Conservation (phyloP, 2,888 invertebrate genomes). For the Euzophera pinguis region DNA sequence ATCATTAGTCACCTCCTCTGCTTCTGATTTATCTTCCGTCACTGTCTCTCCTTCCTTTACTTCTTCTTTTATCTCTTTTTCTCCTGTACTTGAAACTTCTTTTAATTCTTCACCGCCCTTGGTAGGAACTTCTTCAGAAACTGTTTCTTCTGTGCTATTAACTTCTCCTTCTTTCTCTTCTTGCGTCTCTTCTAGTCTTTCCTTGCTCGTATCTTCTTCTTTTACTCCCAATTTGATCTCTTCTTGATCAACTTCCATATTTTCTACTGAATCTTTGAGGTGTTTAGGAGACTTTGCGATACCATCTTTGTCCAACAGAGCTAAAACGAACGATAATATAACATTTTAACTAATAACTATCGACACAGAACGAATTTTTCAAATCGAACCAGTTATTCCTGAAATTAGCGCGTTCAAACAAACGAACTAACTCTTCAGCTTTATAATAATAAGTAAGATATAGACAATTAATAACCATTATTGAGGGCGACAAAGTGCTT, state of each 20-base stretch:
- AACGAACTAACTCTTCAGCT: no score
- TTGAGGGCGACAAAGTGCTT: no score
- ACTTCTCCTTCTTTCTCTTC: constrained; percentile 18
- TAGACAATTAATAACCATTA: no score
- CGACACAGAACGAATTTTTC: no score
- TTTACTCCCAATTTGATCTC: background rate
- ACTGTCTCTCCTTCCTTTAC: constrained; percentile 20
- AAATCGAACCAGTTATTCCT: no score
- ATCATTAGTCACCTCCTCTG: constrained; percentile 24
- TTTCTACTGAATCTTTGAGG: constrained; percentile 19
- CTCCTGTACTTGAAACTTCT: constrained; percentile 3
- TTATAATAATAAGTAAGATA: no score
- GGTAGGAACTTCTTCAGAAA: constrained; percentile 12
- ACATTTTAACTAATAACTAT: no score
- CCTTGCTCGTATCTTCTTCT: constrained; percentile 10
- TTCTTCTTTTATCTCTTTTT: constrained; percentile 13
- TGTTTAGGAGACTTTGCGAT: constrained; percentile 22
- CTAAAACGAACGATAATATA: constrained; percentile 27
- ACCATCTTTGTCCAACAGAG: constrained; percentile 45
- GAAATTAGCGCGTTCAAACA: no score
- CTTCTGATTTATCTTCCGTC: constrained; percentile 19
- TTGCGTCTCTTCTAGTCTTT: background rate
- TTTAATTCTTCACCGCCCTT: constrained; percentile 2
- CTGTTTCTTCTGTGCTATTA: constrained; percentile 21
- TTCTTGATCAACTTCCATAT: constrained; percentile 24